These are phyloP conservation scores for Sipunculus nudus DNA, from an alignment of 2,888 invertebrate genomes.

Conservation along the genomic window DNA sequence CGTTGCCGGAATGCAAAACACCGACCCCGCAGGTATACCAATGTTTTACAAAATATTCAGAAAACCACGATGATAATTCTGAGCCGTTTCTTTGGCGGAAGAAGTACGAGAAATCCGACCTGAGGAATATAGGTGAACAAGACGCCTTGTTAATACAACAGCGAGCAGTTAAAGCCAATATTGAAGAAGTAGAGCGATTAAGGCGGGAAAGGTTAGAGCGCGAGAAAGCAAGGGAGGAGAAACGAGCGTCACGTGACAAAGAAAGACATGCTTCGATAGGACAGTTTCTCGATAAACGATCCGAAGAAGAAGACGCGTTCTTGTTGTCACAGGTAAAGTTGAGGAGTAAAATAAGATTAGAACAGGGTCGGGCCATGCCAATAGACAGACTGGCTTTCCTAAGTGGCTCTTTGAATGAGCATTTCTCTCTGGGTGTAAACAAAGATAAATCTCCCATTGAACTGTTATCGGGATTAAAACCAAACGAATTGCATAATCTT, in stretches of 20 bases:
- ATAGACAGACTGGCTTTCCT: slow-evolving; percentile 6
- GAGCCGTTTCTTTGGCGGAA: slow-evolving; percentile 2
- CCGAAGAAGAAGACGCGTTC: slow-evolving; percentile 10
- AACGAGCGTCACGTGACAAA: no score
- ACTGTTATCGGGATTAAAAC: not conserved
- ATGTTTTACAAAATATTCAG: no score
- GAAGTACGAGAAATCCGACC: slow-evolving; percentile 6
- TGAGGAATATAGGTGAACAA: slow-evolving; percentile 7
- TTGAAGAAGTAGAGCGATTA: no score
- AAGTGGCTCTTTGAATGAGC: not conserved
- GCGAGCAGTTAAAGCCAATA: no score
- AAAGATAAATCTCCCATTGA: no score
- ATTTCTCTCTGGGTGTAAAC: not conserved
- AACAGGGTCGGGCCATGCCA: slow-evolving; percentile 3
- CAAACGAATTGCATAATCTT: not conserved
- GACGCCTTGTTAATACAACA: slow-evolving; percentile 2
- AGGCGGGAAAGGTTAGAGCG: no score
- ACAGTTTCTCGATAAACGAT: slow-evolving; percentile 3
- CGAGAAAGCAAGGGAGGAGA: no score
- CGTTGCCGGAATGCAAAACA: no score
- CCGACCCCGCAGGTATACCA: no score
- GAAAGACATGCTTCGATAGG: no score
- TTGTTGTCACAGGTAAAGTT: slow-evolving; percentile 3
- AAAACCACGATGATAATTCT: no score
- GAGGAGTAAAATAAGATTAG: slow-evolving; percentile 4